Evolutionary conservation across 2,888 invertebrate species (phyloP), one percentile per base, ranked within the genome.

Genomic region (Hoplodrina ambigua): DNA sequence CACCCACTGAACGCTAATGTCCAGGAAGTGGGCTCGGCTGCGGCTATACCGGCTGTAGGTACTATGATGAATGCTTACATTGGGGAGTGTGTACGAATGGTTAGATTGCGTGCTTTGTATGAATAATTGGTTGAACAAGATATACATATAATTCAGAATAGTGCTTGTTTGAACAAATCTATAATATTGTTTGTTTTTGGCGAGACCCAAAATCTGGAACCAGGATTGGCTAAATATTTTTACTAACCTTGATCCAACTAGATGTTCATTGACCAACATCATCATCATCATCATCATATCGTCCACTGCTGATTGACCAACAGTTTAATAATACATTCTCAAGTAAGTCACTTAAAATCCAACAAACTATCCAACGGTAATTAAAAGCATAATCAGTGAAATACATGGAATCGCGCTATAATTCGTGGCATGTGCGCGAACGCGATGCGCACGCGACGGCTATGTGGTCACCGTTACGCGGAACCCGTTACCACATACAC

Each of bases 1-100:
- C 72, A 65, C 63, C 60, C 58, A 55, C 44, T 55, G 86, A 79
- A 88, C 87, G 74, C 64, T 82, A 89, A 89, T 87, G 72, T 55
- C 64, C 83, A 85, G 88, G 88, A 88, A 88, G 82, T 82, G 64
- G 54, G 69, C 69, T 64, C 59, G 74, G 67, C 66, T 19, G 57
- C 56, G 56, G 20, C 20, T 50, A 15, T 25, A 33, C 58, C 59
- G 41, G 19, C 44, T 53, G n/a, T 56, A 63, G 69, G n/a, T 56
- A 63, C 71, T 72, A 57, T 73, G 74, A 76, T 75, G 72, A 64
- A 72, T 64, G 61, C 60, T 58, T 30, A 49, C 13, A 15, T 37
- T 52, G 41, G 13, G 30, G 41, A 55, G 8, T 63, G 30, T 25
- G 19, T 55, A 44, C 57, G 50, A 69, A 54, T 57, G 20, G 46